Conservation (phyloP, 2,888 invertebrate genomes). For the Lampropteryx suffumata region DNA sequence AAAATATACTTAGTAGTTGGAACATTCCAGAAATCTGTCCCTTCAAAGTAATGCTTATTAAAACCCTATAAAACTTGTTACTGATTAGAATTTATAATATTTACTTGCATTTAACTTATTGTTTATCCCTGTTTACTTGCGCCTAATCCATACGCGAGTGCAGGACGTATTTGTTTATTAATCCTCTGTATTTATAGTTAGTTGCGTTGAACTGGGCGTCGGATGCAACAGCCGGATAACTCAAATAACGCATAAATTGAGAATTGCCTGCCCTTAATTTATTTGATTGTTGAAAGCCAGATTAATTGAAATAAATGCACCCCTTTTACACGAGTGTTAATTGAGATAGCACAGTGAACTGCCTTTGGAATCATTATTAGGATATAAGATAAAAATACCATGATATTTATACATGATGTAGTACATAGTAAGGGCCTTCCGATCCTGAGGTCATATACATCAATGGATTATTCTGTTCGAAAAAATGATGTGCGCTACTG, state of each 20-base stretch:
- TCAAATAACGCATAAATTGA: constrained; percentile 19
- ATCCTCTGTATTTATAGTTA: constrained; percentile 11
- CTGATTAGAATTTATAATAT: too few species aligned
- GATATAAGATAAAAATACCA: too few species aligned
- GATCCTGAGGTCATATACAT: too few species aligned
- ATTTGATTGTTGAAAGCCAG: constrained; percentile 5
- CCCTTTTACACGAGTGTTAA: not conserved
- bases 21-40: too few species aligned
- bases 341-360: not conserved
- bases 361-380: not conserved
- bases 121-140: not conserved
- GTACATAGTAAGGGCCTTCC: too few species aligned
- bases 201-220: constrained; percentile 10
- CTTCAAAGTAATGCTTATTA: too few species aligned
- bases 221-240: constrained; percentile 20
- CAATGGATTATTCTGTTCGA: too few species aligned
- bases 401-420: too few species aligned
- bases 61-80: too few species aligned
- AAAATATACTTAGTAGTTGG: too few species aligned
- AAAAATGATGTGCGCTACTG: too few species aligned
- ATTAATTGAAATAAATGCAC: constrained; percentile 5
- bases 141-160: not conserved
- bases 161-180: constrained; percentile 10
- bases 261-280: constrained; percentile 22
- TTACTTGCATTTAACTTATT: too few species aligned